Evolutionary conservation across 2,888 invertebrate genomes (phyloP), one percentile per base, ranked within the genome.

Genomic region (Calliopum simillimum): DNA sequence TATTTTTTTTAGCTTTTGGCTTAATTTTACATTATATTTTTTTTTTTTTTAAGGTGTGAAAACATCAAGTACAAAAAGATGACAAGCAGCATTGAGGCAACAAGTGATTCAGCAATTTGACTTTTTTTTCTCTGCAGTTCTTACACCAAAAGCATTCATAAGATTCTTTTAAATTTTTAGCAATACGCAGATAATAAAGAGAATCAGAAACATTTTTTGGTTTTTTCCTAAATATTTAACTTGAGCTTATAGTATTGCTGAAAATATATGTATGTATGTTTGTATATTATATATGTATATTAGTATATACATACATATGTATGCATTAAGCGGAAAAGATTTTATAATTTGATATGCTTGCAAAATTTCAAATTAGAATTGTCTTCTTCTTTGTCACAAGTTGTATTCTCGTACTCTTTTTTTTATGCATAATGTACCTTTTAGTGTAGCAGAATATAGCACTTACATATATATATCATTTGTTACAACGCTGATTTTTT

Each of bases 31-130:
- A 33, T 6, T 33, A 33, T 8, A 33, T 71, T 73, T 77, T 33
- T 33, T 33, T 8, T 8, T 71, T 73, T 77, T 33, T 33, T 33
- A 33, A 8, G 33, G 75, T 79, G 79, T 76, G 79, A 81, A 80
- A 79, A 80, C 79, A 78, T 81, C 79, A 78, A 82, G 81, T 82
- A 82, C 82, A 82, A 82, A 82, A 23, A 61, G 61, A 61, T 46
- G 81, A 82, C 80, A 82, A 82, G 82, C 82, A 81, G 82, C 82
- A 82, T 82, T 82, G 82, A 82, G 82, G 82, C 82, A 82, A 82
- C 82, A 79, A 82, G 82, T 82, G 82, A 82, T 82, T 82, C 82
- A 82, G 82, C 82, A 82, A 82, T 74, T 76, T 75, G 55, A 61
- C 62, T 73, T 67, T 73, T 71, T 46, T 68, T 73, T 73, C 73